phyloP scores from a whole-genome alignment of 2,888 invertebrate species.

The Allolobophora icterica region DNA sequence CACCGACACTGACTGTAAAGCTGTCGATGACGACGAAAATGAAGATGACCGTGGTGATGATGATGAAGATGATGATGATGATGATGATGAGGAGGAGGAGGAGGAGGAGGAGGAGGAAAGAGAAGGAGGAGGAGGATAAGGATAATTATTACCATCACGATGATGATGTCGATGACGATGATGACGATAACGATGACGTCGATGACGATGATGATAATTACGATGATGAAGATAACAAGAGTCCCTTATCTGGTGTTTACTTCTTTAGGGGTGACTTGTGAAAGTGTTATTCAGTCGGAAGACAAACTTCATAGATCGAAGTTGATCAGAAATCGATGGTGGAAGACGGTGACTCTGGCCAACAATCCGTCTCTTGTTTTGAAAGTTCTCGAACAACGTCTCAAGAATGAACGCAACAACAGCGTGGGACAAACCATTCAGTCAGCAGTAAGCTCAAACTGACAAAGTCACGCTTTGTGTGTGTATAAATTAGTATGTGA shows the following conservation, averaged over 20 bases:
- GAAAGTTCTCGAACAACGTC: background rate
- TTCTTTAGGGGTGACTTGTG: no score
- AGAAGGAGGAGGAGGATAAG: slow-evolving; percentile 20
- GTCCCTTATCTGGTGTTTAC: no score
- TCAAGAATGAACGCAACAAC: background rate
- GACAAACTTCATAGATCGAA: background rate
- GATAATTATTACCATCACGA: no score
- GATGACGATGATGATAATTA: no score
- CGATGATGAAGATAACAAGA: no score
- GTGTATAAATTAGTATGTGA: background rate
- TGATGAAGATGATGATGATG: slow-evolving; percentile 24
- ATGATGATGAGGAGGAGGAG: slow-evolving; percentile 13
- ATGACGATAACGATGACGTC: no score
- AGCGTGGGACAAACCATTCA: no score
- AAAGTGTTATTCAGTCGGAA: no score
- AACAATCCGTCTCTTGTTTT: background rate
- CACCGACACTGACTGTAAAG: no score
- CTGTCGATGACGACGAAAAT: no score
- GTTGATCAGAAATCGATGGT: background rate
- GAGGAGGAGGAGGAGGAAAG: slow-evolving; percentile 28
- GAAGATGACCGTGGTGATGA: background rate
- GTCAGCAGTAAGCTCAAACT: no score
- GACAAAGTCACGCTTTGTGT: background rate
- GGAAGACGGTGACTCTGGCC: background rate
- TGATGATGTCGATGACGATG: no score